These are phyloP conservation scores for Homalodisca vitripennis DNA, from an alignment of 1,140 invertebrate genomes.

Conservation along the genomic window DNA sequence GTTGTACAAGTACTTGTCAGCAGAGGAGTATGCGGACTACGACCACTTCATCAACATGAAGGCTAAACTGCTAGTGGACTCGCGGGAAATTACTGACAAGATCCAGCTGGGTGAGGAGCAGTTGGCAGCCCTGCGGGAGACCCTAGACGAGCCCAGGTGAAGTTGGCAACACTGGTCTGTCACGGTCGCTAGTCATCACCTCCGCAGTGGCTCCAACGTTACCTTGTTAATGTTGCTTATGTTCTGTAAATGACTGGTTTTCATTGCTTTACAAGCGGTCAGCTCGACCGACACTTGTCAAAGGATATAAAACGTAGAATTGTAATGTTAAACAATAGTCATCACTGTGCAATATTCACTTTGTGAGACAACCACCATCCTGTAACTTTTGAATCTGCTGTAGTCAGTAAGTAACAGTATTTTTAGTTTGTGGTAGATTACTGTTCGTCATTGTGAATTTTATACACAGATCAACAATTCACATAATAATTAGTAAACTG, in stretches of 20 bases:
- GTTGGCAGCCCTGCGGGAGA: constrained; percentile 69
- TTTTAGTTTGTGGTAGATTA: no score
- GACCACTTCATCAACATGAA: constrained; percentile 91
- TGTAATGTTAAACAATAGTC: not conserved
- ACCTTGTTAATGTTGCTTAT: no score
- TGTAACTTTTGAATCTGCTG: constrained; percentile 3
- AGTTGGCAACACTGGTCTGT: not conserved
- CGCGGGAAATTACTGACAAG: constrained; percentile 82
- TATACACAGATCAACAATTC: no score
- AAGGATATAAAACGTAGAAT: not conserved
- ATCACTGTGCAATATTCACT: not conserved
- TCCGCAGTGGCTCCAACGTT: not conserved
- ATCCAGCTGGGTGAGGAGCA: constrained; percentile 86
- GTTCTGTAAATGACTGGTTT: no score
- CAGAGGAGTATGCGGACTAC: constrained; percentile 78
- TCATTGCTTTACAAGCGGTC: not conserved
- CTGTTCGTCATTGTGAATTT: no score
- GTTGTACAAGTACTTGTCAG: constrained; percentile 70
- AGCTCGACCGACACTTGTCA: not conserved
- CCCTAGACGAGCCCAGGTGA: constrained; percentile 34
- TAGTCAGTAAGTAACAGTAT: not conserved
- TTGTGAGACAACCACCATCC: not conserved
- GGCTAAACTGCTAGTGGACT: constrained; percentile 84
- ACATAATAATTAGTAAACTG: no score
- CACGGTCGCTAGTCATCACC: not conserved